Evolutionary conservation across 2,113 vertebrate species (phyloP), one percentile per base, ranked within the genome.

Genomic region (Odontesthes bonariensis): DNA sequence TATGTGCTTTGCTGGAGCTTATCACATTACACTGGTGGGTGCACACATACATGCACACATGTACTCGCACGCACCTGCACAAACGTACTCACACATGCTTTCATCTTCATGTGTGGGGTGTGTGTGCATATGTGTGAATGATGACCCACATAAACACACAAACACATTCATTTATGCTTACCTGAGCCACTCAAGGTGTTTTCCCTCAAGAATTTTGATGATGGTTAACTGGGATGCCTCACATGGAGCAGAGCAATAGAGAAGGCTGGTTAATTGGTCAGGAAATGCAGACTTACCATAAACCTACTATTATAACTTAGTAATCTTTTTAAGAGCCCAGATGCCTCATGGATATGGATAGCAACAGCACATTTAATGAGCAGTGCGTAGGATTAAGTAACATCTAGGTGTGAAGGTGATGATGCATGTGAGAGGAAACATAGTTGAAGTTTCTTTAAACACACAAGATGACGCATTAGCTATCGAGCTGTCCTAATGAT

Each of bases 1-100:
- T 94, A 94, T 92, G 93, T 92, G 90, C 92, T 94, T 91, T 90
- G 86, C 91, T 82, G 86, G 86, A 90, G 89, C 90, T 92, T 91
- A 91, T 92, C 90, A 88, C 88, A 81, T 94, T 93, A 91, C 86
- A 87, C 86, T 89, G 86, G 84, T 88, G 83, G 80, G 75, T 90
- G 88, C 87, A 84, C 88, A 88, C 63, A 63, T 49, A 84, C 71
- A 55, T 49, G 59, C 61, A 75, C 55, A 9, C 58, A 27, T 57
- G 19, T 75, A 65, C 67, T 49, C 40, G 23, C 52, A n/a, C 20
- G 19, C 56, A 72, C 66, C 44, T 20, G 58, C 52, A 44, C 14
- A 56, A 16, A 31, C 46, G 51, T 22, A 19, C 49, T 44, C 47
- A 72, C 42, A 47, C 67, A 47, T 49, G 56, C 75, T 83, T 79